Evolutionary conservation across 2,888 invertebrate genomes (phyloP), one percentile per base, ranked within the genome.

Genomic region (Latrodectus elegans): DNA sequence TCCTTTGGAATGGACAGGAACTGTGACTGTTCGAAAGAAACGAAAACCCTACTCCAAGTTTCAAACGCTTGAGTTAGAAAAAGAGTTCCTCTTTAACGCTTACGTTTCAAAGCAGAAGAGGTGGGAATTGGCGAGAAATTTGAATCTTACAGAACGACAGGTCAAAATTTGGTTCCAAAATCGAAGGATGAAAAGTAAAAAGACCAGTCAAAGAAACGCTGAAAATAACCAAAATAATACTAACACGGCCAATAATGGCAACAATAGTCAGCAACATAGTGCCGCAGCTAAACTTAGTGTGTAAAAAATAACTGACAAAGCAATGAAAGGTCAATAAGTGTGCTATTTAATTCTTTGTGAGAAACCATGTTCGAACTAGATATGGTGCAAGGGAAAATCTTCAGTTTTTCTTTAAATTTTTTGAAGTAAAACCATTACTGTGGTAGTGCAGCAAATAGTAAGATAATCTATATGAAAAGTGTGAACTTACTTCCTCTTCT

Each of bases 91-190:
- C 90, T 98, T 96, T 94, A 99, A 98, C 94, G 97, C 98, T 89
- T 99, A 98, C 94, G 99, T 99, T 90, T 98, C 98, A 89, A 97
- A 99, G 93, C 99, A 99, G 93, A 99, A 99, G 93, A 95, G 99
- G 90, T 99, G 98, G 98, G 99, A 99, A 93, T 94, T 99, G 92
- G 98, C 99, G 92, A 95, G 99, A 91, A 98, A 97, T 93, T 94
- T 99, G 90, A 98, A 98, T 93, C 94, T 99, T 91, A 97, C 98
- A 89, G 99, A 99, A 94, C 95, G 99, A 90, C 99, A 98, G 94
- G 96, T 98, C 91, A 98, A 99, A 93, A 99, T 99, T 92, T 99
- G 99, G 99, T 99, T 99, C 94, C 99, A 99, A 94, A 99, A 99
- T 93, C 94, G 99, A 91, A 95, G 99, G 91, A 99, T 99, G 99